Percentiles rank a stretch among this genome's conserved stretches.
These are phyloP conservation scores for Brachyhypopomus occidentalis DNA, from an alignment of 2,113 vertebrate genomes.

Conservation along the genomic window DNA sequence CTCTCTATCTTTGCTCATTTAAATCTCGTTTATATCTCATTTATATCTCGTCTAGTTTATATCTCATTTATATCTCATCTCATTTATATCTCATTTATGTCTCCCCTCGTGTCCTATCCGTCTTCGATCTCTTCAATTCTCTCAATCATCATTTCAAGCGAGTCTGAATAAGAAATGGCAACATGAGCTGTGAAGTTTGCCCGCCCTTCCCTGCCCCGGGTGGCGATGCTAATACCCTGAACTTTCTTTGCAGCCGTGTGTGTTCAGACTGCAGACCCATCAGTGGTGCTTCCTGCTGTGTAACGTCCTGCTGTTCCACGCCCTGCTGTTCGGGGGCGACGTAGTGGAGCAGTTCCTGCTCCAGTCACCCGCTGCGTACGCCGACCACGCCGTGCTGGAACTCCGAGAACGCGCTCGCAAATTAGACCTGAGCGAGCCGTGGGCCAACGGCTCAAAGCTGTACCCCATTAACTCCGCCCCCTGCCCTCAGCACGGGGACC, in stretches of 20 bases:
- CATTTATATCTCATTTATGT: too few relatives aligned
- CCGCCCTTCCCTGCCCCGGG: too few relatives aligned
- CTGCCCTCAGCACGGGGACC: slow-evolving; percentile 68
- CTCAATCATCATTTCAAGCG: not conserved
- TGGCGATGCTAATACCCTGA: not conserved
- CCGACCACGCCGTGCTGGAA: slow-evolving; percentile 72
- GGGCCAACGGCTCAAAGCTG: slow-evolving; percentile 75
- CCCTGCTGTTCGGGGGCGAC: slow-evolving; percentile 88
- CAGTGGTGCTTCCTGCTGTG: slow-evolving; percentile 94
- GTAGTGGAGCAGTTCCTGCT: slow-evolving; percentile 90
- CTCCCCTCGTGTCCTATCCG: too few relatives aligned
- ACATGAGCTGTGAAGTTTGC: too few relatives aligned
- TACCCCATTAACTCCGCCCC: slow-evolving; percentile 63
- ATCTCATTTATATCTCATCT: too few relatives aligned
- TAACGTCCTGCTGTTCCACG: slow-evolving; percentile 85
- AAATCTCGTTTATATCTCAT: too few relatives aligned
- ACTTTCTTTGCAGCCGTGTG: slow-evolving; percentile 67
- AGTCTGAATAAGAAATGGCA: too few relatives aligned
- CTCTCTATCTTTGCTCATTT: not conserved
- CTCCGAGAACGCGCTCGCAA: slow-evolving; percentile 83
- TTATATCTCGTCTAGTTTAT: not conserved
- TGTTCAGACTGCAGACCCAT: slow-evolving; percentile 85
- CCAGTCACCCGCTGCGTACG: slow-evolving; percentile 78
- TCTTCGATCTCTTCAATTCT: not conserved
- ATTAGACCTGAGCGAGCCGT: slow-evolving; percentile 71